Base-by-base conservation (phyloP, 2,797 vertebrate species). In the Pyrocephalus nanus region DNA sequence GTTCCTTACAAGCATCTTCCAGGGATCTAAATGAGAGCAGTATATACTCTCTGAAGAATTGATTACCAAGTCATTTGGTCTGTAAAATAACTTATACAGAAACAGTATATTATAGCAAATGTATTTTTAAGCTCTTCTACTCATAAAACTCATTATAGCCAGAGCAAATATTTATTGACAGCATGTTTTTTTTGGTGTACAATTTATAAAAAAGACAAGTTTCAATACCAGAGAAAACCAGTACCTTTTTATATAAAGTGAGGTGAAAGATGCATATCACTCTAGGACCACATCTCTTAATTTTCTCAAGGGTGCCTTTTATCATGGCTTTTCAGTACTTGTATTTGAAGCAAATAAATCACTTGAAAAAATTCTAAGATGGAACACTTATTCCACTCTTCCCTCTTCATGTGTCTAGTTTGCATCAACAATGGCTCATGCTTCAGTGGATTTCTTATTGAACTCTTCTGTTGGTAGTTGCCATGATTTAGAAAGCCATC, bases 311-410 rank as follows among this genome's bases (percentile, higher is more conserved):
- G 51, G 76, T 66, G 60, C 27, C 7, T 82, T 96, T 83, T 89
- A 57, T 86, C 40, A 54, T 48, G 54, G 17, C 14, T 90, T 96
- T 95, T 86, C 70, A 92, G 57, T 70, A 77, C 62, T 58, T 84
- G 23, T 13, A 42, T 60, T 69, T 74, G 45, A 53, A 86, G 11
- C 22, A 91, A 93, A 95, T 79, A 94, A 96, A 94, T 86, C 58
- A 92, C 32, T 67, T 60, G 25, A 79, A 84, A 81, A 61, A 21
- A 1, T 38, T 88, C 26, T 43, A 48, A 80, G 42, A 61, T 42
- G 53, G 15, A 45, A 47, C 36, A 77, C 61, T 94, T 84, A 77
- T 43, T 72, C 23, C 58, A 61, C 38, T 58, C n/a, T 74, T 83
- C 22, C 29, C 4, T 65, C n/a, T 72, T 1, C 61, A 23, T 47